These are phyloP conservation scores for Oncorhynchus kisutch DNA, from an alignment of 2,113 vertebrate species.

Conservation along the genomic window DNA sequence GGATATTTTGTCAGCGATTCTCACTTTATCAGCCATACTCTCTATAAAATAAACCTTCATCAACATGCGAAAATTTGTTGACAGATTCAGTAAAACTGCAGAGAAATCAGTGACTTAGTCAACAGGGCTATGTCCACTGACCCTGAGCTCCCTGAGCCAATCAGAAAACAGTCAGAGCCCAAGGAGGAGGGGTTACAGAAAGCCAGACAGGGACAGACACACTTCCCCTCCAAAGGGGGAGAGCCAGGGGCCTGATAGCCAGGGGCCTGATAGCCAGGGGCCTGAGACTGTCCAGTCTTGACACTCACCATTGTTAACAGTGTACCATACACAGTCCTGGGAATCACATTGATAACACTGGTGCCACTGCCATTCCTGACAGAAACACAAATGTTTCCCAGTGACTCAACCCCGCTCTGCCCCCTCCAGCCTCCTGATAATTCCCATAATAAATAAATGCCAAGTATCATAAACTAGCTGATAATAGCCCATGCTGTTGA, in stretches of 20 bases:
- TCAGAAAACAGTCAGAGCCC: background rate
- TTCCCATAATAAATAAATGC: background rate
- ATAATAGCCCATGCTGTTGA: background rate
- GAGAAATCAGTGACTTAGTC: background rate
- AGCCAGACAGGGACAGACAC: constrained; percentile 6
- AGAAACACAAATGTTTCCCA: background rate
- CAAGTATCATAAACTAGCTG: background rate
- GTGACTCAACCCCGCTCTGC: background rate
- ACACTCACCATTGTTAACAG: constrained; percentile 22
- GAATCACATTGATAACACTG: constrained; percentile 11
- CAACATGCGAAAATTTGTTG: background rate
- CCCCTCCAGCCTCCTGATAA: background rate
- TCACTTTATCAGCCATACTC: background rate
- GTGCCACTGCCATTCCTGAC: background rate
- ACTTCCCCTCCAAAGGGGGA: constrained; percentile 23
- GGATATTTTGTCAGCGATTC: background rate
- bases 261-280: background rate
- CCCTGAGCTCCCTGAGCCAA: background rate
- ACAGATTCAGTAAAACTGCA: background rate
- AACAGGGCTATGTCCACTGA: background rate
- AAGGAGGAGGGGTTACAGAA: background rate
- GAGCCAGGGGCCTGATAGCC: background rate
- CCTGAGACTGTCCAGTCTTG: constrained; percentile 23
- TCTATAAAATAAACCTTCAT: background rate
- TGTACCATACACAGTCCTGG: constrained; percentile 3